These are phyloP conservation scores for Epizoanthus ramosus DNA, from an alignment of 92 coral and sea anemone genomes.

Conservation along the genomic window DNA sequence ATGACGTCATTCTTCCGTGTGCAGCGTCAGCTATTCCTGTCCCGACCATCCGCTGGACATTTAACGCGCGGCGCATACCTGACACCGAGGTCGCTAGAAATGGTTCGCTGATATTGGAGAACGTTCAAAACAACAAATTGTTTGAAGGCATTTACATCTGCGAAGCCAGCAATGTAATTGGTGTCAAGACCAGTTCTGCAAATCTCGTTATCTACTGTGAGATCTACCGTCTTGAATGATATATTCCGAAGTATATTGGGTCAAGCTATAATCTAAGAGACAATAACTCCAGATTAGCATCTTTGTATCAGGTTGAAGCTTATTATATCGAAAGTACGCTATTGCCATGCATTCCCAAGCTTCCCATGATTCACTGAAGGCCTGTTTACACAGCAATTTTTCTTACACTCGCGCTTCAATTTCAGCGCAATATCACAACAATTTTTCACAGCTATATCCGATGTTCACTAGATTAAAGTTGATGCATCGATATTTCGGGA, in stretches of 20 bases:
- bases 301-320: no score
- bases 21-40: not conserved
- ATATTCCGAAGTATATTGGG: not conserved
- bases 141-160: not conserved
- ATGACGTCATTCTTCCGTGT: not conserved
- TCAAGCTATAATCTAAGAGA: not conserved
- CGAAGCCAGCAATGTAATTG: not conserved
- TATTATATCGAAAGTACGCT: no score
- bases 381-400: no score
- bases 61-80: not conserved
- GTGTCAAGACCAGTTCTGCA: not conserved
- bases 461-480: no score
- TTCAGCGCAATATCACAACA: no score
- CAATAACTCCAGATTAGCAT: not conserved
- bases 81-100: not conserved
- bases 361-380: no score
- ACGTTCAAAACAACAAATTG: not conserved
- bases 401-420: no score
- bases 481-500: no score
- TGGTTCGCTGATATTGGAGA: constrained; percentile 2
- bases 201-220: not conserved
- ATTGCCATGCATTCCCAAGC: no score
- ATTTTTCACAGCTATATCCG: no score
- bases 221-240: not conserved
- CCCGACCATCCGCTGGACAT: constrained; percentile 12